Base-by-base conservation (phyloP, 2,113 vertebrate species). In the Spea multiplicata region DNA sequence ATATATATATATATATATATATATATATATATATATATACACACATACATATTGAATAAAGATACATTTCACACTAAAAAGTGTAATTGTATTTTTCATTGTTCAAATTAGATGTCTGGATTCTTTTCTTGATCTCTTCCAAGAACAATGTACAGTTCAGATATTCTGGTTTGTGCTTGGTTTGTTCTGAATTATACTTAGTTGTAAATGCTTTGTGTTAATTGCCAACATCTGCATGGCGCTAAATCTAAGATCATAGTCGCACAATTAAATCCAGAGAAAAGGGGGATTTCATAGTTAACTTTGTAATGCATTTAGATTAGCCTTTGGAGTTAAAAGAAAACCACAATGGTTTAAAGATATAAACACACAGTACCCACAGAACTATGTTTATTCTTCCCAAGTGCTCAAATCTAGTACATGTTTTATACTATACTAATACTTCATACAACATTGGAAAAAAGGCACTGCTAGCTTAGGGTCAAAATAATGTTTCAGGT, bases 201-300 rank as follows among this genome's bases (percentile, higher is more conserved):
- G 57, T 6, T 13, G 55, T 62, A 8, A 8, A 44, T 77, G 55
- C 66, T 77, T 77, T 77, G 66, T 77, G 61, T 16, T 64, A 55
- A 71, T 71, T 55, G 57, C 76, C 64, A 17, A 59, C 44, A 71
- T 64, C 64, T 65, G 9, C 64, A 47, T n/a, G 49, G 48, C 71
- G 67, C 57, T 46, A 71, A 78, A 52, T 59, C 47, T 65, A 9
- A 64, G 57, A 78, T 71, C 17, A 71, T 16, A 45, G 17, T 48
- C 30, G 17, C 74, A 8, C 57, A 78, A 78, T 78, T 71, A 46
- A 78, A 64, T 78, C 67, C 76, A 78, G 76, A 71, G 30, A 30
- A 30, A 30, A 71, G 48, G 45, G 71, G 44, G 57, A 5, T 66
- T 78, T 78, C 49, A 47, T 16, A 64, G 68, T 72, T 78, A 71